Conservation (phyloP, 2,888 invertebrate species). For the Caradrina kadenii region DNA sequence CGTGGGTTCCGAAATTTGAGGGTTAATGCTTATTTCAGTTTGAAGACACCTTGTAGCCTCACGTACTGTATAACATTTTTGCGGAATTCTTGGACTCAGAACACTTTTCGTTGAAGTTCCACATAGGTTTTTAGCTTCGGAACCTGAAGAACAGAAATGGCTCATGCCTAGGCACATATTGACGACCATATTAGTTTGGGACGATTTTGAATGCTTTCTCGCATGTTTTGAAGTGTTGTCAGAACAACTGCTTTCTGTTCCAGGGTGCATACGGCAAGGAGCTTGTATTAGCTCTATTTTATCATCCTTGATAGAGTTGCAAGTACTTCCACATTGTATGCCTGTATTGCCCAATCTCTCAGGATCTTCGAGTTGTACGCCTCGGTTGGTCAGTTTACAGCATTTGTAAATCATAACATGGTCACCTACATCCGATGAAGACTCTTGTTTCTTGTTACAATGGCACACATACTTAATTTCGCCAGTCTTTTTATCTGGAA, state of each 20-base stretch:
- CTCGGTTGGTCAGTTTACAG: conserved; percentile 72
- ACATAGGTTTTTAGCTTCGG: conserved; percentile 39
- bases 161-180: conserved; percentile 63
- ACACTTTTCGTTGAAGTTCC: conserved; percentile 39
- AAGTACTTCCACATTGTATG: conserved; percentile 54
- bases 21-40: conserved; percentile 86
- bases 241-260: conserved; percentile 51
- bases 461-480: conserved; percentile 81
- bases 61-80: conserved; percentile 55
- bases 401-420: conserved; percentile 81
- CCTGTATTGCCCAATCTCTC: conserved; percentile 56
- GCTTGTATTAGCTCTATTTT: conserved; percentile 44
- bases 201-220: conserved; percentile 75
- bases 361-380: conserved; percentile 66
- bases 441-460: conserved; percentile 71
- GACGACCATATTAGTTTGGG: conserved; percentile 79
- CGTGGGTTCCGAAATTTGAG: conserved; percentile 82
- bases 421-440: conserved; percentile 70
- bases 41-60: conserved; percentile 82
- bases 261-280: conserved; percentile 39
- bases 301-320: conserved; percentile 30
- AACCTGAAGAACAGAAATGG: conserved; percentile 54
- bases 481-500: conserved; percentile 66
- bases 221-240: conserved; percentile 53
- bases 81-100: conserved; percentile 28